Conservation (phyloP, 2,888 invertebrate species). For the Papilio gigon region DNA sequence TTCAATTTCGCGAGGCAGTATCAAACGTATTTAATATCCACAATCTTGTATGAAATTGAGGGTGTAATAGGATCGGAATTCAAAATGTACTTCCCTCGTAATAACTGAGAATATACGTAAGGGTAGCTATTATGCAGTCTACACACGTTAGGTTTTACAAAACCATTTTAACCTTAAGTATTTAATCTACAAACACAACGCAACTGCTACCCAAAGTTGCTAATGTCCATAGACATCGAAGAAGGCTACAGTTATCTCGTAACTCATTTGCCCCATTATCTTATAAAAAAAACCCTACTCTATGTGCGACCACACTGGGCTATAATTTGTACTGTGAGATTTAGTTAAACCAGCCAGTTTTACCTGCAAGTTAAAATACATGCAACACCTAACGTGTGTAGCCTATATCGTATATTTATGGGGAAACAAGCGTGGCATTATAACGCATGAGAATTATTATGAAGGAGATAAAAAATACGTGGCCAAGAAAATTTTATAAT, state of each 20-base stretch:
- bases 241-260: too few relatives aligned
- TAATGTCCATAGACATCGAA: too few relatives aligned
- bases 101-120: slow-evolving; percentile 8
- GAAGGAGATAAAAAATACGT: not conserved
- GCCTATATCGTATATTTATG: not conserved
- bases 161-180: not conserved
- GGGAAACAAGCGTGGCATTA: slow-evolving; percentile 17
- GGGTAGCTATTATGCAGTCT: not conserved
- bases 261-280: too few relatives aligned
- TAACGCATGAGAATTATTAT: slow-evolving; percentile 16
- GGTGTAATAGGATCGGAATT: slow-evolving; percentile 27
- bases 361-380: not conserved
- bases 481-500: not conserved
- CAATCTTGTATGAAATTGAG: slow-evolving; percentile 34
- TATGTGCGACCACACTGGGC: not conserved
- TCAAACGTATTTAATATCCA: slow-evolving; percentile 21
- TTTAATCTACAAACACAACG: too few relatives aligned
- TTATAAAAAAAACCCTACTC: too few relatives aligned
- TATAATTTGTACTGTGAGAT: not conserved
- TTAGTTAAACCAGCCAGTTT: not conserved
- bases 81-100: slow-evolving; percentile 29
- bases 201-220: too few relatives aligned
- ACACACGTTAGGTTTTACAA: not conserved
- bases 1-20: not conserved
- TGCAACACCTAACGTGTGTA: not conserved